A percentile compares a stretch with the other conserved stretches of the same genome.
phyloP scores from a whole-genome alignment of 2,888 invertebrate genomes.

The Poecilobothrus nobilitatus region DNA sequence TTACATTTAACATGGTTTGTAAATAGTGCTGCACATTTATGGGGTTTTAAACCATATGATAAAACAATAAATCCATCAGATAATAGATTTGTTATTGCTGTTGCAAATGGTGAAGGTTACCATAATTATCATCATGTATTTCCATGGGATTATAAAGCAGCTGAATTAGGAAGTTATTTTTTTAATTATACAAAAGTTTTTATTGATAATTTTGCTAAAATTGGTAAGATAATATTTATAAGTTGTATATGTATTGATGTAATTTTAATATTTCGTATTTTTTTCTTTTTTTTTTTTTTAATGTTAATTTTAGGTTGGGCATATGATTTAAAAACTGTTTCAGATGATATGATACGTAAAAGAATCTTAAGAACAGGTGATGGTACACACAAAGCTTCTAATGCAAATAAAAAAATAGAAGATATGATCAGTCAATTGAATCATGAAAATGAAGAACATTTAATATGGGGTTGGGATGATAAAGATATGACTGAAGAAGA shows the following conservation, averaged over 20 bases:
- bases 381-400: slow-evolving; percentile 46
- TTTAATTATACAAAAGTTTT: slow-evolving; percentile 55
- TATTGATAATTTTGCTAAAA: slow-evolving; percentile 58
- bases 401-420: slow-evolving; percentile 28
- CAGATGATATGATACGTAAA: slow-evolving; percentile 58
- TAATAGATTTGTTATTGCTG: slow-evolving; percentile 55
- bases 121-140: slow-evolving; percentile 86
- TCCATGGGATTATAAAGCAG: slow-evolving; percentile 74
- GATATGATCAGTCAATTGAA: slow-evolving; percentile 33
- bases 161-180: slow-evolving; percentile 59
- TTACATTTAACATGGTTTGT: slow-evolving; percentile 88
- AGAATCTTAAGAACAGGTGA: slow-evolving; percentile 67
- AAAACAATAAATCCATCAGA: slow-evolving; percentile 62
- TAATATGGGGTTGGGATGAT: slow-evolving; percentile 78
- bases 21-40: slow-evolving; percentile 88
- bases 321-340: slow-evolving; percentile 75
- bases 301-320: slow-evolving; percentile 61
- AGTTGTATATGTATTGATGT: neutral
- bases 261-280: neutral
- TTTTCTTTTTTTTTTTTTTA: too few species aligned
- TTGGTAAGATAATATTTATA: slow-evolving; percentile 47
- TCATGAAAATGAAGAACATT: slow-evolving; percentile 46
- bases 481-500: slow-evolving; percentile 65
- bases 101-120: slow-evolving; percentile 72
- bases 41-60: slow-evolving; percentile 86